phyloP scores from a whole-genome alignment of 2,797 vertebrate genomes.

The Pantherophis alleghaniensis region DNA sequence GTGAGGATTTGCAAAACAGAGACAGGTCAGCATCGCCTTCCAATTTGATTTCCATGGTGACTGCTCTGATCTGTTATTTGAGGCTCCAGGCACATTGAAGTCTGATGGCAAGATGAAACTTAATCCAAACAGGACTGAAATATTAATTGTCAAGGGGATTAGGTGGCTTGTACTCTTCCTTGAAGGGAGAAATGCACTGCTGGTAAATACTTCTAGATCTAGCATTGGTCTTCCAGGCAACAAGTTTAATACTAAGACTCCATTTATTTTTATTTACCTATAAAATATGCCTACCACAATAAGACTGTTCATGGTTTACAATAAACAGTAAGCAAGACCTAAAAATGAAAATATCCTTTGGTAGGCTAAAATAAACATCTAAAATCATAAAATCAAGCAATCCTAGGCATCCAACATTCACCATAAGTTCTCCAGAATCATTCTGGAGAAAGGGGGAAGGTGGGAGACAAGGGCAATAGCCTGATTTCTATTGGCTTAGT shows the following conservation, averaged over 20 bases:
- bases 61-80: background rate
- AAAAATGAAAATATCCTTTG: background rate
- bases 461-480: background rate
- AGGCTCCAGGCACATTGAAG: background rate
- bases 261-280: background rate
- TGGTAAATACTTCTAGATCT: background rate
- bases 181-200: background rate
- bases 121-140: background rate
- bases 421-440: background rate
- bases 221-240: background rate
- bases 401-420: background rate
- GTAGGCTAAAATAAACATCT: background rate
- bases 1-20: background rate
- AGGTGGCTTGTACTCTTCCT: background rate
- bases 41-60: background rate
- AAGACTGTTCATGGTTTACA: background rate
- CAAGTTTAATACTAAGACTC: background rate
- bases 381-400: background rate
- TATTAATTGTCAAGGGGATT: background rate
- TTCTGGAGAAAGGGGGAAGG: background rate
- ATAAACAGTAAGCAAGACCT: background rate
- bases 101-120: background rate
- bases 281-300: background rate
- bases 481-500: background rate
- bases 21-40: background rate